Base-by-base conservation (phyloP, 1,140 invertebrate species). In the Hyposmocoma kahamanoa region DNA sequence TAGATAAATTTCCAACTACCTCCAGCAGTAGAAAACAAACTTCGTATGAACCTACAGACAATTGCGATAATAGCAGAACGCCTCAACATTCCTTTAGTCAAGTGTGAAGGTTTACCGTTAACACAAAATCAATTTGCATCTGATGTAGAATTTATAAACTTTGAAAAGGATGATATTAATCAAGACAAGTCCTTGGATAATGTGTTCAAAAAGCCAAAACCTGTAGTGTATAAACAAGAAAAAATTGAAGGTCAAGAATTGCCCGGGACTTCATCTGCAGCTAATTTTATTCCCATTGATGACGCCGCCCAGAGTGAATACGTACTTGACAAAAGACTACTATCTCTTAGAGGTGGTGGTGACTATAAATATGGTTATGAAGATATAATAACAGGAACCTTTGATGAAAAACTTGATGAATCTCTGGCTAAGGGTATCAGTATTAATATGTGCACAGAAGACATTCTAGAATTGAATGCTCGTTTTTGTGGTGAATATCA, bases 341-440 rank as follows among this genome's bases (percentile, higher is more conserved):
- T 53, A 0, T 48, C 53, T 19, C 24, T 68, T 0, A 43, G 48
- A 57, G 55, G 52, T 34, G 38, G 52, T 22, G 50, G 49, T 22
- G 53, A 60, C 50, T 85, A 66, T 46, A 85, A 85, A 60, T 85
- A 85, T 73, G 67, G 68, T 1, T 85, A 85, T 55, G 50, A 75
- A 43, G 82, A 85, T 50, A 83, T 85, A 11, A 80, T 85, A 39
- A 85, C 76, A 26, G 76, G 71, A n/a, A 66, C 66, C 26, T 83
- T 82, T 75, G 49, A 73, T 43, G 79, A 83, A 53, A 85, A 85
- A 59, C 63, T 83, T 38, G 62, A 72, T 26, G 62, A 81, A 58
- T 66, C 64, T 45, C 17, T 85, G 13, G 43, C 60, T 22, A 65
- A 74, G 22, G 72, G 71, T 15, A 32, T 72, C 1, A 47, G n/a